A percentile compares a stretch with the other conserved stretches of the same genome.
Evolutionary conservation across 2,888 invertebrate species (phyloP).

Genomic region (Endotricha flammealis): DNA sequence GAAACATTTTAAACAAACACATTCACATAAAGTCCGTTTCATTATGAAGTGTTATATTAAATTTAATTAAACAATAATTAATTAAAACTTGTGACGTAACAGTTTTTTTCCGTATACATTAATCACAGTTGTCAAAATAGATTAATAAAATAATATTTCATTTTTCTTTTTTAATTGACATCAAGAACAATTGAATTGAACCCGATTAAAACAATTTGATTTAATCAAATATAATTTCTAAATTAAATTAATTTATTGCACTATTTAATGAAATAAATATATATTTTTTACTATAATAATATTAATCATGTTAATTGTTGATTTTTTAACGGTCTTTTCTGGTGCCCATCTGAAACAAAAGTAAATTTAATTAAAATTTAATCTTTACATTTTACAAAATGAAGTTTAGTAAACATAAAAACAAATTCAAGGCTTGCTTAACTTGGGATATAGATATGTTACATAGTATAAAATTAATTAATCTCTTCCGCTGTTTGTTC

Average conservation of each 20-base stretch:
- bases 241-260: constrained; percentile 46
- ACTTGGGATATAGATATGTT: no score
- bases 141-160: background rate
- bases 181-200: constrained; percentile 35
- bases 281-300: constrained; percentile 29
- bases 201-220: constrained; percentile 28
- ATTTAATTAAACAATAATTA: no score
- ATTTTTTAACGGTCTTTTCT: constrained; percentile 24
- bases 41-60: constrained; percentile 7
- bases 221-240: constrained; percentile 26
- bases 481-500: no score
- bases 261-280: constrained; percentile 40
- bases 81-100: background rate
- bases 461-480: no score
- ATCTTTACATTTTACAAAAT: background rate
- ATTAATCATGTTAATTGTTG: constrained; percentile 16
- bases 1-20: constrained; percentile 8
- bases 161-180: constrained; percentile 17
- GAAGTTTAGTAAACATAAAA: no score
- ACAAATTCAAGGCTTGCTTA: no score
- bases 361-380: constrained; percentile 3
- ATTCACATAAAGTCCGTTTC: constrained; percentile 6
- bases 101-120: constrained; percentile 2
- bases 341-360: constrained; percentile 48
- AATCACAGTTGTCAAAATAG: constrained; percentile 18